Percentiles rank a stretch among this genome's conserved stretches.
These are phyloP conservation scores for Pygoscelis antarcticus DNA, from an alignment of 2,113 vertebrate species.

Conservation along the genomic window DNA sequence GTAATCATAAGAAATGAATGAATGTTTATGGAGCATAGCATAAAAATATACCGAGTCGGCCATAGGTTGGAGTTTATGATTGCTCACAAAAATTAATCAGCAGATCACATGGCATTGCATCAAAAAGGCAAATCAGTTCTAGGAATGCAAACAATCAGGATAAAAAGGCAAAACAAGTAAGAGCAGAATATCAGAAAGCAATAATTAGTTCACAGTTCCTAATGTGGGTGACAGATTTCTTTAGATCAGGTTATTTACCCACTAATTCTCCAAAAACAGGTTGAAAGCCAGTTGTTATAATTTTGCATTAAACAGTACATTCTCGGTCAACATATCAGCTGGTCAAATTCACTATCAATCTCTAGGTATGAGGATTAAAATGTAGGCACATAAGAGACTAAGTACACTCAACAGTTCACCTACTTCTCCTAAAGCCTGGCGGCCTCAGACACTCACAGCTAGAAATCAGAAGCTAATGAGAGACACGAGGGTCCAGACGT, in stretches of 20 bases:
- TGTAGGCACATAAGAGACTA: neutral
- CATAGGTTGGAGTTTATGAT: conserved; percentile 33
- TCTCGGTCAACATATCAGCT: neutral
- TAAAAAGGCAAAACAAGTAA: conserved; percentile 63
- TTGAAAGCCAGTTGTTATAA: neutral
- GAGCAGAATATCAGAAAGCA: conserved; percentile 46
- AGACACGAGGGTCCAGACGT: neutral
- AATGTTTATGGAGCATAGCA: conserved; percentile 39
- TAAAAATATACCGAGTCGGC: conserved; percentile 46
- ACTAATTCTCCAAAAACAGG: neutral
- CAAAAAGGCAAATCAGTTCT: conserved; percentile 66
- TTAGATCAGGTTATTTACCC: conserved; percentile 33
- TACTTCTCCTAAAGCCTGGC: neutral
- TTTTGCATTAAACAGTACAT: neutral
- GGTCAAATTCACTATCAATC: neutral
- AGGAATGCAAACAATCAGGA: conserved; percentile 53
- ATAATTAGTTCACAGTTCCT: conserved; percentile 46
- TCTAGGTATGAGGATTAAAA: neutral
- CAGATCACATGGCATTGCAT: conserved; percentile 60
- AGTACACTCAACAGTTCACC: neutral
- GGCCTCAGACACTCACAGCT: neutral
- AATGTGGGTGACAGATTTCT: conserved; percentile 32
- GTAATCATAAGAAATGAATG: conserved; percentile 57
- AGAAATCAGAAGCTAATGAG: accelerated
- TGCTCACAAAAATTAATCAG: conserved; percentile 70